phyloP scores from a whole-genome alignment of 2,888 invertebrate genomes.

The Ptychoptera contaminata region DNA sequence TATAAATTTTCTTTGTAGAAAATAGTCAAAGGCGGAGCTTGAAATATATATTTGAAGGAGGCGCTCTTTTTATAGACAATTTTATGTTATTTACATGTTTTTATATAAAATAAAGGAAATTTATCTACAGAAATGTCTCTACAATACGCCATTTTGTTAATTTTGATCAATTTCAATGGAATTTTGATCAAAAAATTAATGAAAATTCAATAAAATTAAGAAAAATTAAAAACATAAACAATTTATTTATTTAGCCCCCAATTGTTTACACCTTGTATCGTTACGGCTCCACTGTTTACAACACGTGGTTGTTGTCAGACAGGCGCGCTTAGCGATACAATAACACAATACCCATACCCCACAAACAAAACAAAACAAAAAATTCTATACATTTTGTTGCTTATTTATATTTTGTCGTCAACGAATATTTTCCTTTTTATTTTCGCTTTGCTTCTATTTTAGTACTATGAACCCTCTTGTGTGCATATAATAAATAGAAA shows the following conservation, averaged over 20 bases:
- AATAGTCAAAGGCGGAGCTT: slow-evolving; percentile 3
- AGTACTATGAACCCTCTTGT: too few relatives aligned
- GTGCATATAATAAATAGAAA: too few relatives aligned
- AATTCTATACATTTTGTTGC: slow-evolving; percentile 7
- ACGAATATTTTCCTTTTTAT: not conserved
- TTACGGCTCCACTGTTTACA: slow-evolving; percentile 12
- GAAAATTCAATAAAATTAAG: not conserved
- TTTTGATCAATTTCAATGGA: too few relatives aligned
- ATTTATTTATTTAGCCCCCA: not conserved
- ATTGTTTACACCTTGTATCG: slow-evolving; percentile 8
- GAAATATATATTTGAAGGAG: not conserved
- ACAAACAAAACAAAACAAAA: too few relatives aligned
- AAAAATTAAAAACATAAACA: not conserved
- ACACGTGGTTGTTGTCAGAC: slow-evolving; percentile 9
- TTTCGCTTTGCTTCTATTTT: not conserved
- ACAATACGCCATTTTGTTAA: too few relatives aligned
- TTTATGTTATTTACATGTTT: not conserved
- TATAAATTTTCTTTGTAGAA: too few relatives aligned
- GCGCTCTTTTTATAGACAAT: not conserved
- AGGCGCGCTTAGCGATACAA: slow-evolving; percentile 5
- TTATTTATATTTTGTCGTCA: slow-evolving; percentile 1
- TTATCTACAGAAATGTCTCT: too few relatives aligned
- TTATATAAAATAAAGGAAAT: too few relatives aligned
- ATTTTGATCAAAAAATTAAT: too few relatives aligned
- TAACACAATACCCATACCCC: slow-evolving; percentile 9